phyloP scores from a whole-genome alignment of 2,797 vertebrate species.

The Schizopygopsis malacanthus region DNA sequence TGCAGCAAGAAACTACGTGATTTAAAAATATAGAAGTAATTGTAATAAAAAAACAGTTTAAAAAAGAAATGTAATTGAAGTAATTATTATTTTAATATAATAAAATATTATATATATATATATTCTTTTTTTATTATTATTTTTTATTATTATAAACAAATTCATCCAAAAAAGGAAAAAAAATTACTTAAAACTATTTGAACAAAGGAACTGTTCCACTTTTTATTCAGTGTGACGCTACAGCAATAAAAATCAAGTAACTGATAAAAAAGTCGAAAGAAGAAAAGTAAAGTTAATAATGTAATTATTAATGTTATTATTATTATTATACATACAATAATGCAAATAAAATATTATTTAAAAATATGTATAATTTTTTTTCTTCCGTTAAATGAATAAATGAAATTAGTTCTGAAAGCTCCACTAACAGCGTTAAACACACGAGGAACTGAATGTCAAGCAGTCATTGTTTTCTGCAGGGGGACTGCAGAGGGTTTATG shows the following conservation, averaged over 20 bases:
- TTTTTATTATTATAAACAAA: too few relatives aligned
- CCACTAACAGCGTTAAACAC: constrained; percentile 49
- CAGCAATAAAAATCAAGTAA: not conserved
- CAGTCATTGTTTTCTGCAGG: constrained; percentile 42
- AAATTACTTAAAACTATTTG: too few relatives aligned
- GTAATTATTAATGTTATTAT: not conserved
- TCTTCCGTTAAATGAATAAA: not conserved
- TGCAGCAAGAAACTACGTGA: not conserved
- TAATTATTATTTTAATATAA: not conserved
- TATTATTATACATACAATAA: not conserved
- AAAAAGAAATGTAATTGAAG: too few relatives aligned
- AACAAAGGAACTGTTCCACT: not conserved
- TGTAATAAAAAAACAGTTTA: too few relatives aligned
- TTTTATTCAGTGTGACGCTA: not conserved
- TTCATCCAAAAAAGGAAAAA: too few relatives aligned
- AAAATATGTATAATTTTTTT: too few relatives aligned
- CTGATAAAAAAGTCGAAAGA: not conserved
- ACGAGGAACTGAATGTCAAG: constrained; percentile 50
- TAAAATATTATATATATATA: too few relatives aligned
- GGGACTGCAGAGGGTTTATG: constrained; percentile 65
- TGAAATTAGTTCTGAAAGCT: not conserved
- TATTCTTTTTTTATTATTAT: too few relatives aligned
- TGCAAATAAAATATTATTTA: not conserved
- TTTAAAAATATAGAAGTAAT: not conserved
- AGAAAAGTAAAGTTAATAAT: not conserved